Base-by-base conservation (phyloP, 2,797 vertebrate species). In the Takifugu rubripes region DNA sequence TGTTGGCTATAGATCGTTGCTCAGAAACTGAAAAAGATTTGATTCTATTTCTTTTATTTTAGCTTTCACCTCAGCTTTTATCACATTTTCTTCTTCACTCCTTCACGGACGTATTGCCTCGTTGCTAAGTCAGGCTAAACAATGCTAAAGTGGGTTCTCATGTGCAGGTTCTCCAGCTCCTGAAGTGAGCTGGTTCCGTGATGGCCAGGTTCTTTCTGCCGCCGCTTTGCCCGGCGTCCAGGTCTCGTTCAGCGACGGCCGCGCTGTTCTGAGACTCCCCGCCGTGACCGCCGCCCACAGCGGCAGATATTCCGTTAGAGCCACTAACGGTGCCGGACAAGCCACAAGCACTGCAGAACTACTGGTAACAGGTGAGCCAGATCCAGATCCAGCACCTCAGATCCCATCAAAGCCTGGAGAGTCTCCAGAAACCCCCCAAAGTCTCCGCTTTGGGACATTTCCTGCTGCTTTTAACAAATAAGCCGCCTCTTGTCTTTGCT, bases 181-280 rank as follows among this genome's bases (percentile, higher is more conserved):
- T 86, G 97, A 98, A 90, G 96, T 98, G 94, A 97, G 92, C 94
- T 98, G 96, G 97, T 98, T 94, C 86, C 92, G 94, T 92, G 96
- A 99, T 96, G 96, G 96, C 90, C 96, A 98, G 96, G 95, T 93
- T 86, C 91, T 99, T 84, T 93, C 96, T 58, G 70, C 94, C 87
- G 92, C 93, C 72, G 88, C 93, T 85, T 87, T 97, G 84, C 95
- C 97, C 81, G 94, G 96, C 85, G 86, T 90, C 84, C 93, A 96
- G 93, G 97, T 98, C 94, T 95, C 94, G 66, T 97, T 96, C 94
- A 96, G 94, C 87, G 94, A 97, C 81, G 96, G 96, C 94, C 94
- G 94, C 90, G 94, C 96, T 94, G 94, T 84, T 91, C 90, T 98
- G 90, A 92, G 61, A 86, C 96, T 98, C 92, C 84, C 95, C 54